A percentile compares a stretch with the other conserved stretches of the same genome.
Conservation (phyloP, 2,888 invertebrate species). For the Erebia ligea region DNA sequence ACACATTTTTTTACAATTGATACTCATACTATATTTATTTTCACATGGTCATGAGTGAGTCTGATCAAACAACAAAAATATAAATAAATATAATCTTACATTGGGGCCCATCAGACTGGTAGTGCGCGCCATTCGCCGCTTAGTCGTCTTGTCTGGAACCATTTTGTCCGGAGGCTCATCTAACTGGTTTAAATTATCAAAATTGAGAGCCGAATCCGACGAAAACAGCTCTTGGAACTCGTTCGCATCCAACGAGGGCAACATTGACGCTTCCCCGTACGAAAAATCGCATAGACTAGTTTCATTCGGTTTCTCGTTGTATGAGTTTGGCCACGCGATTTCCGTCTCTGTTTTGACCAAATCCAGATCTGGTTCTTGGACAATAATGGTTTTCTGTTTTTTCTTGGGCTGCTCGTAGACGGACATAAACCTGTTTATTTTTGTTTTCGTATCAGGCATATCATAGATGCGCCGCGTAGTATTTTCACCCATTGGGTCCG, state of each 20-base stretch:
- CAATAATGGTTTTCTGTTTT: constrained; percentile 50
- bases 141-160: constrained; percentile 49
- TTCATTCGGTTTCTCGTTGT: constrained; percentile 53
- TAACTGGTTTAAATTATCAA: constrained; percentile 53
- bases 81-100: constrained; percentile 44
- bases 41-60: too few species aligned
- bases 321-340: constrained; percentile 59
- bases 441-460: constrained; percentile 47
- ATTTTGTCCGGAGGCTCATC: constrained; percentile 49
- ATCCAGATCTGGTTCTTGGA: constrained; percentile 57
- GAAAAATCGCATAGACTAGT: constrained; percentile 66
- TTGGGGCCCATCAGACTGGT: constrained; percentile 49
- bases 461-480: constrained; percentile 58
- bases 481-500: constrained; percentile 45
- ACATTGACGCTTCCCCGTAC: constrained; percentile 59
- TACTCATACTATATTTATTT: too few species aligned
- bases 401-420: constrained; percentile 51
- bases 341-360: constrained; percentile 62
- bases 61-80: not conserved
- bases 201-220: constrained; percentile 51
- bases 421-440: constrained; percentile 45
- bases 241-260: constrained; percentile 55
- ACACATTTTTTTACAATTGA: too few species aligned
- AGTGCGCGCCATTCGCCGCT: constrained; percentile 51
- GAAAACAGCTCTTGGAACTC: constrained; percentile 63